Base-by-base conservation (phyloP, 2,888 invertebrate species). In the Tholera decimalis region DNA sequence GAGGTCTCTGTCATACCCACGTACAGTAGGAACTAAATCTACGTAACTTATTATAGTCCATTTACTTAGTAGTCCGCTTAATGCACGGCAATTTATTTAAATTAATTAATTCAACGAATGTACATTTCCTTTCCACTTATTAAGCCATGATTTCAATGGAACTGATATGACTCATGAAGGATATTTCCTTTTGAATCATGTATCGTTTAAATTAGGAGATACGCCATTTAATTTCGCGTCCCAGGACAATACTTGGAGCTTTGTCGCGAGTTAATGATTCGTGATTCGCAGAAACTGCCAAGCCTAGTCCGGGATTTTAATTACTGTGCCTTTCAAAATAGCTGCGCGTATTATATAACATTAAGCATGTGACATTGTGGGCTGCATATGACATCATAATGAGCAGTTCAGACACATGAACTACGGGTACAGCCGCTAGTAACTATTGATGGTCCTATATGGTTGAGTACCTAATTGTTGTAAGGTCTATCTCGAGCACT, bases 241-340 rank as follows among this genome's bases (percentile, higher is more conserved):
- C 50, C 58, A 39, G 61, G 51, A 77, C 69, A 49, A 67, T 55
- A 55, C 37, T 26, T 55, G 39, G 58, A 67, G 67, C 68, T 71
- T 77, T 70, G 78, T 72, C 60, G 66, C 60, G 59, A 79, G 80
- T 77, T 80, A 80, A 80, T 69, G 81, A 73, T 63, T 77, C 79
- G 82, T 79, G 61, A 75, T 85, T 85, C 83, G 77, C 72, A 72
- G 85, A 85, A 83, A 65, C 73, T 62, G 77, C 71, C 80, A 51
- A 70, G 79, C 86, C 83, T 76, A 72, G 83, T 83, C 83, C 81
- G 81, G 71, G 61, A 65, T 63, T 78, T 73, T 77, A 80, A 77
- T 77, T 80, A 77, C 58, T 20, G 37, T 44, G 58, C 35, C 51
- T 57, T 73, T 56, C 46, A 61, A 53, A 68, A 53, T 73, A 63